Evolutionary conservation across 1,140 invertebrate species (phyloP).

Genomic region (Probaryconus sp.): DNA sequence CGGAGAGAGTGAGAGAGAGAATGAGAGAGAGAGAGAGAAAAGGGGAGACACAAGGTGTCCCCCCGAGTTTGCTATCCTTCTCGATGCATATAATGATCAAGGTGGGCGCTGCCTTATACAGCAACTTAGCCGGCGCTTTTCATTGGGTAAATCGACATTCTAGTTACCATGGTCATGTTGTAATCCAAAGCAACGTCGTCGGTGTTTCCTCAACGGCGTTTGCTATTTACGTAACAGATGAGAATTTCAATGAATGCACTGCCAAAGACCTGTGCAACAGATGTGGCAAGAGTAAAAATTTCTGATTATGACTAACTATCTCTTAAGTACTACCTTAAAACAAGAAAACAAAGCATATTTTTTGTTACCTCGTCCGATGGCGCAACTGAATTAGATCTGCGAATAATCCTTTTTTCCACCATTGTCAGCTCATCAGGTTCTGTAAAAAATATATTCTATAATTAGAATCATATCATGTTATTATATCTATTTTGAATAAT

Average conservation of each 20-base stretch:
- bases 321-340: conserved; percentile 17
- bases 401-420: too few relatives aligned
- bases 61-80: too few relatives aligned
- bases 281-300: conserved; percentile 1
- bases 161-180: conserved; percentile 50
- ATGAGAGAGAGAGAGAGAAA: neutral
- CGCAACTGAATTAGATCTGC: too few relatives aligned
- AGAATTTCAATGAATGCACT: conserved; percentile 45
- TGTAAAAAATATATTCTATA: too few relatives aligned
- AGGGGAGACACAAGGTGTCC: too few relatives aligned
- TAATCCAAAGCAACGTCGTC: conserved; percentile 44
- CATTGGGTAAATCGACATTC: conserved; percentile 53
- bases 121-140: conserved; percentile 51
- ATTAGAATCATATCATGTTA: too few relatives aligned
- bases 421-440: too few relatives aligned
- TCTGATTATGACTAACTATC: conserved; percentile 2
- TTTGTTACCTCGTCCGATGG: too few relatives aligned
- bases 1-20: neutral
- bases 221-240: conserved; percentile 35
- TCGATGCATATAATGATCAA: conserved; percentile 44
- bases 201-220: conserved; percentile 23
- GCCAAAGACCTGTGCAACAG: conserved; percentile 33
- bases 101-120: conserved; percentile 47
- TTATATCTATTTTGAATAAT: too few relatives aligned
- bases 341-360: neutral